phyloP scores from a whole-genome alignment of 2,888 invertebrate genomes.

The Dioctria linearis region DNA sequence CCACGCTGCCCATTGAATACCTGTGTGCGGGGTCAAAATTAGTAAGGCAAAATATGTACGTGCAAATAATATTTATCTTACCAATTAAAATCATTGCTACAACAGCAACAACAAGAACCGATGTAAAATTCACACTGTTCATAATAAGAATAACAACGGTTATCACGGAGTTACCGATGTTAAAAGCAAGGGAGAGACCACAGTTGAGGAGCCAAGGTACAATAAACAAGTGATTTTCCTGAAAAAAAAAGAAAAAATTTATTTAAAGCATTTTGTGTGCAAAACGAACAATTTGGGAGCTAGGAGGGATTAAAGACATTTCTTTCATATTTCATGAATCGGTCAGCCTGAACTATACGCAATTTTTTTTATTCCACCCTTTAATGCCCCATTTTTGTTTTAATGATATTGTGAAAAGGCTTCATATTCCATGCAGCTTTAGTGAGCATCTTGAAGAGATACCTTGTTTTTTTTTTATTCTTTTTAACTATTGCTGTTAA shows the following conservation, averaged over 20 bases:
- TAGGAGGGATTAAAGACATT: too few species aligned
- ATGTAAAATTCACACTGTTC: background rate
- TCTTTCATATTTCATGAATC: too few species aligned
- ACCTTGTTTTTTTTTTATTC: too few species aligned
- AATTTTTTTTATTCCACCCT: too few species aligned
- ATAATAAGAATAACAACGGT: background rate
- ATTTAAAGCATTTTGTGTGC: too few species aligned
- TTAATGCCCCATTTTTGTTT: too few species aligned
- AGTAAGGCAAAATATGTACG: background rate
- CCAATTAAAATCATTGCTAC: constrained; percentile 20
- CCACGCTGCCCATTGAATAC: constrained; percentile 45
- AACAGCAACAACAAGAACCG: background rate
- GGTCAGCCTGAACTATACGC: too few species aligned
- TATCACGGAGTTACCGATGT: constrained; percentile 8
- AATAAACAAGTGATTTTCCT: constrained; percentile 48
- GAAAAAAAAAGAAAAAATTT: background rate
- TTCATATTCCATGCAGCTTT: too few species aligned
- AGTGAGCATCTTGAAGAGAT: too few species aligned
- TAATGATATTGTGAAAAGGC: too few species aligned
- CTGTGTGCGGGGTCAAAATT: background rate
- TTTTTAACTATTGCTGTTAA: too few species aligned
- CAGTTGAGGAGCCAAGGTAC: constrained; percentile 49
- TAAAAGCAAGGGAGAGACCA: constrained; percentile 33
- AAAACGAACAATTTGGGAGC: too few species aligned
- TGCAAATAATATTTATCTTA: background rate